These are phyloP conservation scores for Drosophila flavopinicola DNA, from an alignment of 2,888 invertebrate genomes.

Conservation along the genomic window DNA sequence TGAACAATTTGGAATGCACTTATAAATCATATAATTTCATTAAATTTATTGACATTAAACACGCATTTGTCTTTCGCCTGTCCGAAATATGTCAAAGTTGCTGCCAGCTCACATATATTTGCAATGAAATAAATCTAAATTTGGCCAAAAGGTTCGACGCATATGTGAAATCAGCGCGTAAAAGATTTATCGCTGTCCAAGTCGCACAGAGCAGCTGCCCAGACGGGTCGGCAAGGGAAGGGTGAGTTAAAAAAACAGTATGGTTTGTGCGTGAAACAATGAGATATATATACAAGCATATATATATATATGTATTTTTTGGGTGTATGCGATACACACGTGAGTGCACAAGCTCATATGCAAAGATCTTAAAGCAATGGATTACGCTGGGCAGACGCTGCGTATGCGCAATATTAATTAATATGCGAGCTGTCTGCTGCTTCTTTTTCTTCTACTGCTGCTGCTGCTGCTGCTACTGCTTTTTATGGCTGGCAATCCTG, in stretches of 20 bases:
- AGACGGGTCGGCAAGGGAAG: not conserved
- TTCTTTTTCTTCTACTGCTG: constrained; percentile 3
- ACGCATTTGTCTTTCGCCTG: constrained; percentile 61
- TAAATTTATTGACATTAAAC: constrained; percentile 65
- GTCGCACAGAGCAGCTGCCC: constrained; percentile 40
- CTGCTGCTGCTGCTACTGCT: constrained; percentile 4
- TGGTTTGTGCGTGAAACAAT: constrained; percentile 6
- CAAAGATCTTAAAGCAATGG: constrained; percentile 26
- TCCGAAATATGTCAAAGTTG: constrained; percentile 70
- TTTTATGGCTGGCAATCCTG: constrained; percentile 30
- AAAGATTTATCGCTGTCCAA: constrained; percentile 65
- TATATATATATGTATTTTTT: not conserved
- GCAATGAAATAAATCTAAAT: constrained; percentile 71
- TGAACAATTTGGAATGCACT: not conserved
- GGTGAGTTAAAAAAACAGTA: constrained; percentile 1
- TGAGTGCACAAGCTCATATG: constrained; percentile 11
- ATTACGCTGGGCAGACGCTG: constrained; percentile 23
- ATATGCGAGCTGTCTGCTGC: constrained; percentile 42
- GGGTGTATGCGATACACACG: not conserved
- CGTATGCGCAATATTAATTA: constrained; percentile 65
- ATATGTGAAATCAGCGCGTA: constrained; percentile 65
- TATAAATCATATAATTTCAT: constrained; percentile 25
- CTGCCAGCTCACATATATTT: constrained; percentile 45
- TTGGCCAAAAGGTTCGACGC: constrained; percentile 48
- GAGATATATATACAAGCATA: not conserved